These are phyloP conservation scores for Mystacornis crossleyi DNA, from an alignment of 2,113 vertebrate genomes.

Conservation along the genomic window DNA sequence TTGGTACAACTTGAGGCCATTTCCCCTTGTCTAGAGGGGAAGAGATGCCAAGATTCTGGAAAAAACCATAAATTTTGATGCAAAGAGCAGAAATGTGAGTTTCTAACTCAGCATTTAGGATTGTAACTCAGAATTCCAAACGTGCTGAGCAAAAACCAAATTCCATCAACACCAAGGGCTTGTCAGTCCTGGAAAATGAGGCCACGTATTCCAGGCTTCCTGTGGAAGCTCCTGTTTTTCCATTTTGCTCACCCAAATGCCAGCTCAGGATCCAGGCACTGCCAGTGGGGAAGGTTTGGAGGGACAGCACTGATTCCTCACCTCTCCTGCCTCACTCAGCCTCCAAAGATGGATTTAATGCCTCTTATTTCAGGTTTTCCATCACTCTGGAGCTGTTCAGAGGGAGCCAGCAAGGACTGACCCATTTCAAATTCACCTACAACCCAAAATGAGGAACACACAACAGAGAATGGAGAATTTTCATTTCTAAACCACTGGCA, in stretches of 20 bases:
- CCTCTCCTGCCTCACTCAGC: not conserved
- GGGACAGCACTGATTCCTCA: not conserved
- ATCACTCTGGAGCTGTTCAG: not conserved
- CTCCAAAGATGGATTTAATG: not conserved
- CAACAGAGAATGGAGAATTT: fast-evolving
- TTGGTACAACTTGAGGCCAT: not conserved
- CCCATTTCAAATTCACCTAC: not conserved
- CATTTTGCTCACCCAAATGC: not conserved
- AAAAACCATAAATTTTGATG: too few relatives aligned
- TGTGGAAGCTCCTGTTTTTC: not conserved
- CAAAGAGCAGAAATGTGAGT: not conserved
- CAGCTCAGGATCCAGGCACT: not conserved
- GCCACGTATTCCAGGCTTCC: not conserved
- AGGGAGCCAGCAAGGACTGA: not conserved
- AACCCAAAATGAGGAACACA: not conserved
- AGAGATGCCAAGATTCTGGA: not conserved
- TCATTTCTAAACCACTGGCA: not conserved
- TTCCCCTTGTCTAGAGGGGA: too few relatives aligned
- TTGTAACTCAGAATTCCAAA: not conserved
- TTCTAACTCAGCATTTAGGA: not conserved
- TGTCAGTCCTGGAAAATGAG: not conserved
- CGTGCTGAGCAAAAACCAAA: not conserved
- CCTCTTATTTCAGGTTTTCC: not conserved
- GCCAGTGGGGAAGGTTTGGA: not conserved
- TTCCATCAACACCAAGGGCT: not conserved